Base-by-base conservation (phyloP, 2,888 invertebrate genomes). In the Caenorhabditis panamensis region DNA sequence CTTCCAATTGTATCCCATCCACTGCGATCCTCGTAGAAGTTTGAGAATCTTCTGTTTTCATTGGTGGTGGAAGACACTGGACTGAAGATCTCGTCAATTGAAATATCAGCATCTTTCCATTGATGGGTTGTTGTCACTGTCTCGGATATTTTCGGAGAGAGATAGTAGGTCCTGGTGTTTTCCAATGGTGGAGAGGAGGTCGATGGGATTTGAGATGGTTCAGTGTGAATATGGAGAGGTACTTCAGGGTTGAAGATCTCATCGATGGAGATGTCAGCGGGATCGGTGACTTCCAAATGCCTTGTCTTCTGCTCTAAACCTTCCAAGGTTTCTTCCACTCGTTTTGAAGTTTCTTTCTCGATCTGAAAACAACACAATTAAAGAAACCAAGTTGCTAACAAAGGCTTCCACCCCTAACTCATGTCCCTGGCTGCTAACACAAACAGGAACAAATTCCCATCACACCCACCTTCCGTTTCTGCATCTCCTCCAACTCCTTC, bases 1-100 rank as follows among this genome's bases (percentile, higher is more conserved):
- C 71, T 72, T 59, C 71, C 47, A n/a, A 79, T 69, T n/a, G 77
- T 77, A 31, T 77, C 69, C 77, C 77, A 77, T 8, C 69, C 69
- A 41, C 58, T 58, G 6, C 79, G 79, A 31, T 79, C 79, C 31
- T 79, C 79, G 28, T 79, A 79, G 44, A 73, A 79, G 28, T 72
- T 73, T 13, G 79, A 79, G 58, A 72, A 68, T 26, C 72, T 54
- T 26, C 72, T 26, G n/a, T 63, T 69, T 3, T 64, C 77, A 49
- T 56, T 59, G 1, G 54, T 49, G 2, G 31, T 59, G 0, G 77
- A 53, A 9, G 71, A 69, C 0, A 66, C 53, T 18, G 78, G 78
- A 59, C 78, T 71, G 66, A 79, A 72, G 11, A 79, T 79, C 26
- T 79, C 71, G 22, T 79, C 71, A 51, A 67, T 54, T 20, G 79